These are phyloP conservation scores for Drosophila malerkotliana DNA, from an alignment of 1,140 invertebrate genomes.

Conservation along the genomic window DNA sequence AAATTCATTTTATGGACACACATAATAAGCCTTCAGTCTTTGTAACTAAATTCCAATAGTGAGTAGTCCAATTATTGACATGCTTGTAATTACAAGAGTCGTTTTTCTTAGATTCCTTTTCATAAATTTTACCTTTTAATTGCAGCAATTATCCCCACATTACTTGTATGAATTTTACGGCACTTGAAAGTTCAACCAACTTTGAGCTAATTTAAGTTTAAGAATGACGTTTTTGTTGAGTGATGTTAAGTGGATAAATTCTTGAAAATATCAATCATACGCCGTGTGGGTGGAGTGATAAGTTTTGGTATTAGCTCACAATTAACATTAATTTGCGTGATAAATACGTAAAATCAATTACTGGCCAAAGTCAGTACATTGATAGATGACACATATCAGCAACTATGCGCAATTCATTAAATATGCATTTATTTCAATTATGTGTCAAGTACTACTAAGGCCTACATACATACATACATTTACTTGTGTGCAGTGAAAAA, in stretches of 20 bases:
- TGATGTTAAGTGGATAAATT: not conserved
- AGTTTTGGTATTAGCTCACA: slow-evolving; percentile 68
- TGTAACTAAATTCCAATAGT: not conserved
- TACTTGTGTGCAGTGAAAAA: slow-evolving; percentile 38
- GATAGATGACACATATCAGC: slow-evolving; percentile 65
- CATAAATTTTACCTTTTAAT: slow-evolving; percentile 35
- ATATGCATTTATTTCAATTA: slow-evolving; percentile 79
- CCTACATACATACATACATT: not conserved
- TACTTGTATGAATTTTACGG: not conserved
- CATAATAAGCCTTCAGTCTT: not conserved
- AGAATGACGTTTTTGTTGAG: not conserved
- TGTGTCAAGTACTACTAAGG: slow-evolving; percentile 11
- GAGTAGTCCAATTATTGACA: slow-evolving; percentile 4
- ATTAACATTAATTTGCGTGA: slow-evolving; percentile 76
- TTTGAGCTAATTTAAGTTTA: not conserved
- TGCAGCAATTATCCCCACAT: slow-evolving; percentile 29
- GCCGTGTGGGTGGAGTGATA: slow-evolving; percentile 20
- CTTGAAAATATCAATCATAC: slow-evolving; percentile 39
- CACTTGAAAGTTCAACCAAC: not conserved
- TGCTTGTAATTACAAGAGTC: not conserved
- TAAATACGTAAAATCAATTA: slow-evolving; percentile 78
- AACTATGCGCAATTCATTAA: slow-evolving; percentile 64
- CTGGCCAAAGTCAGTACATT: slow-evolving; percentile 39
- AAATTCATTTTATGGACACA: too few relatives aligned
- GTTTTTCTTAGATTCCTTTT: not conserved